Evolutionary conservation across 2,113 vertebrate genomes (phyloP), one percentile per base, ranked within the genome.

Genomic region (Lonchura striata): DNA sequence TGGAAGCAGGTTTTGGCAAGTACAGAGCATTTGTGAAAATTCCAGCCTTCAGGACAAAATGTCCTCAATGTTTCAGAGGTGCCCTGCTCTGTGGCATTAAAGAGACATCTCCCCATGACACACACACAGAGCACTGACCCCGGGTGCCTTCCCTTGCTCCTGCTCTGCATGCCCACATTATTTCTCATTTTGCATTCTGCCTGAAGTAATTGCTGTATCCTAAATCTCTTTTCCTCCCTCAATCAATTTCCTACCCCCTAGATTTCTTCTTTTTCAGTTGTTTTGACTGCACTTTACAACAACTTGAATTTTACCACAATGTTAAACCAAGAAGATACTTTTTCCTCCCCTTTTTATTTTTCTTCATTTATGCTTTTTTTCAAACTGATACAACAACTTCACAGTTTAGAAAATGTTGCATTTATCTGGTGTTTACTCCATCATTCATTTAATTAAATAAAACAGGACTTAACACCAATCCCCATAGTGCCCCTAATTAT

Each of bases 1-100:
- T 89, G 77, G 57, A 20, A 56, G 77, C 10, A 37, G 61, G 15
- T 64, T 95, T 88, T 95, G 91, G 90, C 93, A 93, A 86, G 31
- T 9, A 15, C 21, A 23, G 31, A 20, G 28, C 37, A 31, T 82
- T 79, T 90, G 65, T 53, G 49, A 94, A 57, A 90, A 88, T 93
- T 81, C 90, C 88, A 92, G 69, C n/a, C 65, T 47, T 54, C 25
- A 46, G 79, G 61, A 90, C 92, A 91, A 90, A 87, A 52, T 31
- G 69, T 82, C 69, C 95, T 95, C 65, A 13, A 4, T 88, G 66
- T 94, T 91, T 77, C 65, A 77, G 66, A 25, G 54, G 35, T 71
- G 65, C 7, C 8, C n/a, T 86, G 56, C 41, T 72, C 31, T 9
- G 30, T 52, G 52, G 30, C 35, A 35, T 53, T 86, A 57, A 65